Base-by-base conservation (phyloP, 2,888 invertebrate species). In the Oscheius myriophilus region DNA sequence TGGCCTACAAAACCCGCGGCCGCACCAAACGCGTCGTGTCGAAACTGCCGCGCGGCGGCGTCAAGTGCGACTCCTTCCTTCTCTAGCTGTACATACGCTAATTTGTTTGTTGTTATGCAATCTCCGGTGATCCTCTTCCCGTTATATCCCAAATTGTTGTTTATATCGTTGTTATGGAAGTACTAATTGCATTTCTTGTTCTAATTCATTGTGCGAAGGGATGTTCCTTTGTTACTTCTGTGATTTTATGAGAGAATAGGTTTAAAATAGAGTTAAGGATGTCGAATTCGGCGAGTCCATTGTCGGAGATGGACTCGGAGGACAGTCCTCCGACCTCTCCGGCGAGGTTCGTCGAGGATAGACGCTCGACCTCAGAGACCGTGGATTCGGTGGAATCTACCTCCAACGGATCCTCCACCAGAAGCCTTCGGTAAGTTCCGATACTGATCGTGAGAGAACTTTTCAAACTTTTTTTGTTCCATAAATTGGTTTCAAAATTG, bases 1-100 rank as follows among this genome's bases (percentile, higher is more conserved):
- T 80, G 6, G 83, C 84, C 11, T 81, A 65, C 46, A 66, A 70
- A 39, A 52, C 55, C 14, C 46, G 61, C 16, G 46, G 23, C 49
- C 16, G 33, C 25, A 46, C 39, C 21, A 55, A 66, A 39, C 11
- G 25, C 11, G 21, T 39, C 18, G 46, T 49, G 49, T 66, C 57
- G 25, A 42, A 23, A n/a, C 52, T 25, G 43, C 26, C 63, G 33
- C 26, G 14, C 39, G 16, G 14, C 43, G 14, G 39, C 9, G 25
- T 61, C 6, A 46, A 61, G 25, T 46, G 46, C n/a, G 61, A 61
- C 25, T 61, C 61, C n/a, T 61, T 46, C 39, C 46, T 61, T 16
- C 49, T 49, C 18, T 49, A 49, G 23, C 23, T 61, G 46, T 39
- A 57, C 25, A 23, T 42, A 43, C 23, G 45, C 43, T 58, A 42